Percentiles rank a stretch among this genome's conserved stretches.
Conservation (phyloP, 2,797 vertebrate genomes). For the Lerista edwardsae region DNA sequence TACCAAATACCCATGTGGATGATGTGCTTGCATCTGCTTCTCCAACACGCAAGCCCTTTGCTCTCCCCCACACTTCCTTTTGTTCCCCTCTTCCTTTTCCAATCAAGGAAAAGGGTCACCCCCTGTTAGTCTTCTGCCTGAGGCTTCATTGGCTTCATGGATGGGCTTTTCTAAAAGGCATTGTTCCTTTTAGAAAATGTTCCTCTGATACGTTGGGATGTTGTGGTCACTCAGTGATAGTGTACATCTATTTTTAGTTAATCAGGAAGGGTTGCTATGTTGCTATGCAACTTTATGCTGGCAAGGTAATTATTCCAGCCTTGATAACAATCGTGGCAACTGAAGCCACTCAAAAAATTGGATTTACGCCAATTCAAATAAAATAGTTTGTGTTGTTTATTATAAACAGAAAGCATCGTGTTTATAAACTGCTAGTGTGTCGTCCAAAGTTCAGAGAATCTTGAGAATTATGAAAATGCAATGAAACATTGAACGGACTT, state of each 20-base stretch:
- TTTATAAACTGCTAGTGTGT: background rate
- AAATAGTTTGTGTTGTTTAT: background rate
- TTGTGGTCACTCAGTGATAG: background rate
- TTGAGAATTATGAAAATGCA: conserved; percentile 4
- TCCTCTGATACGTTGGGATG: background rate
- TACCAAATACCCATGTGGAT: no score
- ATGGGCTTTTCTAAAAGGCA: no score
- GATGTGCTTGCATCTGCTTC: no score
- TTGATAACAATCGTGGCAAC: background rate
- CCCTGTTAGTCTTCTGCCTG: no score
- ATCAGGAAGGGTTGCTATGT: background rate
- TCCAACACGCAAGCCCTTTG: no score
- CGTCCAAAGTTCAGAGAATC: conserved; percentile 2
- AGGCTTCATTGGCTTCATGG: no score
- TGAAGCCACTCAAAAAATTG: background rate
- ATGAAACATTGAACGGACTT: background rate
- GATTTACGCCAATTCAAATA: background rate
- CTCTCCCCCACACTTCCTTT: no score
- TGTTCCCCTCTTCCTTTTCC: no score
- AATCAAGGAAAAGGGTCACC: no score
- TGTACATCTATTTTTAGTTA: background rate
- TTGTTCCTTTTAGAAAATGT: background rate
- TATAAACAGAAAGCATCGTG: background rate
- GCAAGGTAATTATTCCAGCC: background rate
- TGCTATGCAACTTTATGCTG: background rate